phyloP scores from a whole-genome alignment of 2,888 invertebrate species.

The Lydus trimaculatus region DNA sequence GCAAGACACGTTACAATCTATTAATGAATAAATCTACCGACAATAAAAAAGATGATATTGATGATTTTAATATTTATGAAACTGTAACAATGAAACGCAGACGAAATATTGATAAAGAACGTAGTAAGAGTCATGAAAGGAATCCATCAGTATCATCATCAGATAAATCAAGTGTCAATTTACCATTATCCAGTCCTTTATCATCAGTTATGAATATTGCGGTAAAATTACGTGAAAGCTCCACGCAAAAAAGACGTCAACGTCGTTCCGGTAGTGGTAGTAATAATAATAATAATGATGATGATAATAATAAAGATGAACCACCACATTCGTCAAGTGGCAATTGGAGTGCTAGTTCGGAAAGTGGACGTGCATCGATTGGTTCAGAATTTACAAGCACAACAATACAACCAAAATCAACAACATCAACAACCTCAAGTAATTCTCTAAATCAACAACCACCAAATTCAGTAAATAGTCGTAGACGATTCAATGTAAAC shows the following conservation, averaged over 20 bases:
- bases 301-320: conserved; percentile 70
- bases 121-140: conserved; percentile 73
- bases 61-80: conserved; percentile 72
- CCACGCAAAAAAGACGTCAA: conserved; percentile 74
- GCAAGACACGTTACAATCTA: conserved; percentile 78
- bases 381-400: conserved; percentile 82
- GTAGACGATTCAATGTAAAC: conserved; percentile 68
- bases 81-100: conserved; percentile 71
- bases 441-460: conserved; percentile 72
- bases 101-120: conserved; percentile 68
- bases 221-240: conserved; percentile 80
- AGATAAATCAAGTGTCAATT: conserved; percentile 70
- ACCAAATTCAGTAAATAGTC: conserved; percentile 74
- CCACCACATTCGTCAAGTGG: conserved; percentile 89
- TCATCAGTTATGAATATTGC: conserved; percentile 67
- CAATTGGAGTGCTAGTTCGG: conserved; percentile 94
- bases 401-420: conserved; percentile 71
- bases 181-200: conserved; percentile 63
- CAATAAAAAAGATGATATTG: conserved; percentile 64
- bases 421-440: conserved; percentile 73
- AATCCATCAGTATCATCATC: conserved; percentile 77
- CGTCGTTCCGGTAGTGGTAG: conserved; percentile 67
- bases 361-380: conserved; percentile 85
- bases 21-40: conserved; percentile 73
- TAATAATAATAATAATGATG: background rate